A percentile compares a stretch with the other conserved stretches of the same genome.
Conservation (phyloP, 2,113 vertebrate genomes). For the Rafetus swinhoei region DNA sequence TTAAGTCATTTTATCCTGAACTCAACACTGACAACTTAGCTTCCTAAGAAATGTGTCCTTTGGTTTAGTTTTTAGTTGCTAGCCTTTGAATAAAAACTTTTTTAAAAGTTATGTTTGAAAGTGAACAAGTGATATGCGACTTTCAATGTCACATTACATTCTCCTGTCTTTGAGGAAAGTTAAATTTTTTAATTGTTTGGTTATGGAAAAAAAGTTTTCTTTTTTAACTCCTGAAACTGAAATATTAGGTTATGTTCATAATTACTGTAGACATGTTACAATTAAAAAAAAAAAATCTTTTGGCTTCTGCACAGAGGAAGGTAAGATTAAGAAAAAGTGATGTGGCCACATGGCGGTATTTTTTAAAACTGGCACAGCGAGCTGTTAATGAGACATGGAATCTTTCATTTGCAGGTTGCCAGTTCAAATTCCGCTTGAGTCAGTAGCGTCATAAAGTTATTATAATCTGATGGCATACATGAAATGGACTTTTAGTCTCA, state of each 20-base stretch:
- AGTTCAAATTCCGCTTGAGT: not conserved
- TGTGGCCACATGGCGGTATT: not conserved
- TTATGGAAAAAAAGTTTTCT: slow-evolving; percentile 76
- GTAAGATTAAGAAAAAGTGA: not conserved
- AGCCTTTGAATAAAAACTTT: slow-evolving; percentile 78
- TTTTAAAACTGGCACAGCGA: not conserved
- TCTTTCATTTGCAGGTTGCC: not conserved
- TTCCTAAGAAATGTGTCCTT: slow-evolving; percentile 73
- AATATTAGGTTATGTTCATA: slow-evolving; percentile 60
- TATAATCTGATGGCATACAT: fast-evolving
- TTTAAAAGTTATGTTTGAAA: slow-evolving; percentile 84
- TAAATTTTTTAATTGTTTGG: slow-evolving; percentile 84
- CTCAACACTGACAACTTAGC: slow-evolving; percentile 76
- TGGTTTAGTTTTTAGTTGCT: slow-evolving; percentile 72
- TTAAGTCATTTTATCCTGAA: slow-evolving; percentile 77
- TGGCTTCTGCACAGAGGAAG: not conserved
- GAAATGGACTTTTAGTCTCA: not conserved
- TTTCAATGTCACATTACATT: slow-evolving; percentile 82
- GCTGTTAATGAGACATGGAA: not conserved
- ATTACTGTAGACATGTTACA: not conserved
- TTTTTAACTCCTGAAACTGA: slow-evolving; percentile 81
- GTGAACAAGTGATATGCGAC: slow-evolving; percentile 76
- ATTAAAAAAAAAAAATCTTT: not conserved
- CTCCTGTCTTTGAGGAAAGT: slow-evolving; percentile 78
- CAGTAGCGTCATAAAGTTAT: not conserved